Evolutionary conservation across 1,140 invertebrate species (phyloP).

Genomic region (Agrypnia vestita): DNA sequence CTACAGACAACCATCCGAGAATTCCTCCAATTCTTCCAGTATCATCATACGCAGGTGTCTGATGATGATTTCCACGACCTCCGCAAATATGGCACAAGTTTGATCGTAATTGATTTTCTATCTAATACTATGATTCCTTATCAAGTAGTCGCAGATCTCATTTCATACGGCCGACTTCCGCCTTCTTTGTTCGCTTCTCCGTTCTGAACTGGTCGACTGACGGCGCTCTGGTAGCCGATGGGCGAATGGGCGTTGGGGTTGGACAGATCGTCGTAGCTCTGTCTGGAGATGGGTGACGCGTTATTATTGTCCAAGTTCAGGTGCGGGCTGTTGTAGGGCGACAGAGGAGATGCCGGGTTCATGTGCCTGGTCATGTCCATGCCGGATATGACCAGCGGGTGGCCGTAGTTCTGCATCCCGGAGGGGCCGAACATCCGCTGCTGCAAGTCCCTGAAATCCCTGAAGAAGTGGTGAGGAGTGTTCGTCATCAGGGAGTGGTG

Average conservation of each 20-base stretch:
- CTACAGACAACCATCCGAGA: too few species aligned
- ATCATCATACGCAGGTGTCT: too few species aligned
- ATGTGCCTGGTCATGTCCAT: constrained; percentile 53
- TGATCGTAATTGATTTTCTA: too few species aligned
- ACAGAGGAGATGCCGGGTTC: constrained; percentile 46
- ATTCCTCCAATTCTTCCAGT: too few species aligned
- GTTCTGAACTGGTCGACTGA: constrained; percentile 3
- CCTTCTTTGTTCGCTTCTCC: constrained; percentile 34
- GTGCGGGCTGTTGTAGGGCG: constrained; percentile 46
- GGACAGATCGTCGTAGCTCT: constrained; percentile 52
- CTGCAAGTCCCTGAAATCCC: constrained; percentile 52
- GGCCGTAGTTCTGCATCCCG: constrained; percentile 41
- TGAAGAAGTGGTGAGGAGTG: constrained; percentile 49
- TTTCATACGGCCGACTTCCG: constrained; percentile 47
- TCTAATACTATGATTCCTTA: too few species aligned
- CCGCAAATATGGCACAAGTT: too few species aligned
- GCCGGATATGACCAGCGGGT: constrained; percentile 7
- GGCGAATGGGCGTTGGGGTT: constrained; percentile 2
- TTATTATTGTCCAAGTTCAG: constrained; percentile 33
- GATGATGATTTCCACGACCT: too few species aligned
- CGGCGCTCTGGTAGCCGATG: neutral
- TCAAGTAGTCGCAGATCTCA: constrained; percentile 52
- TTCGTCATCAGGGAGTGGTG: constrained; percentile 28
- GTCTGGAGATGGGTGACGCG: constrained; percentile 47
- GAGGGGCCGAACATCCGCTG: constrained; percentile 43